Percentiles rank a stretch among this genome's conserved stretches.
phyloP scores from a whole-genome alignment of 1,140 invertebrate species.

The Drosophila kanapiae region DNA sequence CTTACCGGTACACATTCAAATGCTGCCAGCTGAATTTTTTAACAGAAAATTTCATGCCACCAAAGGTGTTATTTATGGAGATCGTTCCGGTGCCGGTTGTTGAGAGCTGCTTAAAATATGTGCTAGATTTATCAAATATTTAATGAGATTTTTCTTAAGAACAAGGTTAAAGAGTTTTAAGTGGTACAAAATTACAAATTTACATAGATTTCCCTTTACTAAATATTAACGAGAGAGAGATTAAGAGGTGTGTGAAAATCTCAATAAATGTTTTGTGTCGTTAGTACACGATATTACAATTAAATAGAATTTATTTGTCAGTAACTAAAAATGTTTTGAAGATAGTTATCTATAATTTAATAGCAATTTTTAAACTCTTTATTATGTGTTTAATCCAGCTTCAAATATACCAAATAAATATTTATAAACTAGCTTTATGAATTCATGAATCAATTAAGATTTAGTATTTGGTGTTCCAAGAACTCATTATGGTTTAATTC shows the following conservation, averaged over 20 bases:
- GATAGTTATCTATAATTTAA: not conserved
- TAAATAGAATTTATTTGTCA: not conserved
- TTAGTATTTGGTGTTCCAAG: not conserved
- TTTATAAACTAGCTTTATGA: not conserved
- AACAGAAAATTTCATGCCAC: slow-evolving; percentile 50
- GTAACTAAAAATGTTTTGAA: not conserved
- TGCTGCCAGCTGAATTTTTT: slow-evolving; percentile 57
- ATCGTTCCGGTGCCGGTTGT: slow-evolving; percentile 24
- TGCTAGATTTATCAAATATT: slow-evolving; percentile 35
- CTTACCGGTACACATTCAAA: slow-evolving; percentile 68
- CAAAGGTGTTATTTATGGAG: slow-evolving; percentile 54
- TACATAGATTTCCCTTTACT: not conserved
- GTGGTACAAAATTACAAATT: not conserved
- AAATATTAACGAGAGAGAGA: not conserved
- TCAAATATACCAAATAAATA: not conserved
- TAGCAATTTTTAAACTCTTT: not conserved
- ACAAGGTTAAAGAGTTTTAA: slow-evolving; percentile 6
- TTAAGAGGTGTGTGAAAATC: no score
- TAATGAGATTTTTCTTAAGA: slow-evolving; percentile 22
- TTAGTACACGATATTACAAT: no score
- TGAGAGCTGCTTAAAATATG: slow-evolving; percentile 32
- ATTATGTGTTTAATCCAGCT: not conserved
- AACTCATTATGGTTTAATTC: not conserved
- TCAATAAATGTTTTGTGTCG: no score
- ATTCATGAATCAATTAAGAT: fast-evolving